phyloP scores from a whole-genome alignment of 2,797 vertebrate species.

The Galaxias olidus region DNA sequence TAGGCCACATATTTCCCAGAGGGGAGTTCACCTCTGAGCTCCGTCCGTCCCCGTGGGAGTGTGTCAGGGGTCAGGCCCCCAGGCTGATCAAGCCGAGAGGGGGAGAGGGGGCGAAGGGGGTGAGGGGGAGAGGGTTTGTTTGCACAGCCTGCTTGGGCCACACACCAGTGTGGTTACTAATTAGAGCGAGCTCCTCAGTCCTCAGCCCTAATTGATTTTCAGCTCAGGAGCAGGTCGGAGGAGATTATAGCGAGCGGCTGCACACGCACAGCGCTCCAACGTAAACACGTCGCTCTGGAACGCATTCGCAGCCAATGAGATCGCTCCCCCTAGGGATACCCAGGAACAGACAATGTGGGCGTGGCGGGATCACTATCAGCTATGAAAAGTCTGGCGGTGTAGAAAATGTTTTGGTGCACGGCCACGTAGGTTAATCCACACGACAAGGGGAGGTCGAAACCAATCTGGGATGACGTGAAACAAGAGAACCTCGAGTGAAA shows the following conservation, averaged over 20 bases:
- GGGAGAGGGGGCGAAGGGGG: too few species aligned
- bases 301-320: not conserved
- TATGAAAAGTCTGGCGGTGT: not conserved
- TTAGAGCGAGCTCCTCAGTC: slow-evolving; percentile 3
- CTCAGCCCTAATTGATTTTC: slow-evolving; percentile 12
- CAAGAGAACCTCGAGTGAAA: not conserved
- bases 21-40: slow-evolving; percentile 6
- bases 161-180: slow-evolving; percentile 19
- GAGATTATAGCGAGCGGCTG: not conserved
- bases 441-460: not conserved
- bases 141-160: slow-evolving; percentile 15
- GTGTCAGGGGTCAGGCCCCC: slow-evolving; percentile 17
- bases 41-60: slow-evolving; percentile 27
- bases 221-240: slow-evolving; percentile 5
- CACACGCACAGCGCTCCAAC: not conserved
- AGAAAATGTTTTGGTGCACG: too few species aligned
- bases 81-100: not conserved
- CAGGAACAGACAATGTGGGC: not conserved
- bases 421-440: too few species aligned
- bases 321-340: not conserved
- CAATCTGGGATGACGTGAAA: not conserved
- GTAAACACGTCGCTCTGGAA: not conserved
- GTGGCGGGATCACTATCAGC: slow-evolving; percentile 4
- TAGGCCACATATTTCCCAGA: slow-evolving; percentile 31
- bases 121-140: slow-evolving; percentile 25